These are phyloP conservation scores for Spongilla lacustris DNA, from an alignment of 37 sponge, comb jelly and placozoan genomes.

Conservation along the genomic window DNA sequence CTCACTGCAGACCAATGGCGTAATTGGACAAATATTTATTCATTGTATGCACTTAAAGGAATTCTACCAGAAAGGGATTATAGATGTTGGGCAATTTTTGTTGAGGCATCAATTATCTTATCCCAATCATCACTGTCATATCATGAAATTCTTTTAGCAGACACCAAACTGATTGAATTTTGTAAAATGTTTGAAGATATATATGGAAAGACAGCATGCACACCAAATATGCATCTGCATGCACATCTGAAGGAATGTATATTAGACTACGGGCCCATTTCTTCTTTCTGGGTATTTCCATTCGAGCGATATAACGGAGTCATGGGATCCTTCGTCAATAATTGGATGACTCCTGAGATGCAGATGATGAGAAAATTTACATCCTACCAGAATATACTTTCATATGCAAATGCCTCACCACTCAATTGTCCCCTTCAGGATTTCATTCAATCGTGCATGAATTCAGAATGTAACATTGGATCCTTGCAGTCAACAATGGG, in stretches of 20 bases:
- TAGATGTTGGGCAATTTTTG: conserved; percentile 66
- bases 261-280: conserved; percentile 37
- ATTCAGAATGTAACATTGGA: too few species aligned
- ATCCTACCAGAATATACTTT: too few species aligned
- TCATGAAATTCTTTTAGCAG: conserved; percentile 22
- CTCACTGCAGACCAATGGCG: conserved; percentile 73
- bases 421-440: too few species aligned
- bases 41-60: conserved; percentile 4
- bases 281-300: conserved; percentile 56
- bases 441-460: too few species aligned
- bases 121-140: conserved; percentile 2
- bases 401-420: too few species aligned
- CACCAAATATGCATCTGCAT: conserved; percentile 56
- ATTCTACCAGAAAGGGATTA: conserved; percentile 9
- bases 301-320: conserved; percentile 66
- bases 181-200: conserved; percentile 17
- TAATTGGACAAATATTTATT: conserved; percentile 50
- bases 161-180: conserved; percentile 9
- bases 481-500: too few species aligned
- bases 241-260: conserved; percentile 47
- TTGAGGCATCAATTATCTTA: conserved; percentile 43
- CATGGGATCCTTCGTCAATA: conserved; percentile 58
- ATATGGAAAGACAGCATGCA: conserved; percentile 39
- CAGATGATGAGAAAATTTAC: conserved; percentile 34
- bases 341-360: conserved; percentile 30